Conservation (phyloP, 2,888 invertebrate species). For the Euclidia mi region DNA sequence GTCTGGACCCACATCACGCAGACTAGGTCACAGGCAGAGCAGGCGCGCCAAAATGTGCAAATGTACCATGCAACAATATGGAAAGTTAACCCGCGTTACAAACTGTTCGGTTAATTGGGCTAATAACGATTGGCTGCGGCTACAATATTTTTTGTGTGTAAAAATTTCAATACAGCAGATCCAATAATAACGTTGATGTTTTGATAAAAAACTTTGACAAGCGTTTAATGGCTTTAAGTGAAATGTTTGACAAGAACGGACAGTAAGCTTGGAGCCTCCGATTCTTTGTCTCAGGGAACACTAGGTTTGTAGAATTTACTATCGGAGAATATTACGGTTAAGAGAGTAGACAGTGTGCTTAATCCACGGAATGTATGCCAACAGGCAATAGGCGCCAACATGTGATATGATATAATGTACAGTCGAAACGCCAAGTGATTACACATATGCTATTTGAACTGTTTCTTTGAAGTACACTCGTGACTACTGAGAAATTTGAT, state of each 20-base stretch:
- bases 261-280: constrained; percentile 59
- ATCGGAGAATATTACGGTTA: constrained; percentile 74
- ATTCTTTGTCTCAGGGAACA: constrained; percentile 64
- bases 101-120: constrained; percentile 49
- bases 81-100: constrained; percentile 43
- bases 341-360: constrained; percentile 63
- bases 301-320: constrained; percentile 57
- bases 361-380: constrained; percentile 71
- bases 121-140: constrained; percentile 50
- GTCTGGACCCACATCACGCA: constrained; percentile 19
- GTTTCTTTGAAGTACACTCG: constrained; percentile 1
- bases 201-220: constrained; percentile 53
- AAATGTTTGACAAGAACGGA: constrained; percentile 60
- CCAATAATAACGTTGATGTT: constrained; percentile 51
- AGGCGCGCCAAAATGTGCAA: constrained; percentile 25
- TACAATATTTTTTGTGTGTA: constrained; percentile 42
- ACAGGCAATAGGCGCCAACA: constrained; percentile 59
- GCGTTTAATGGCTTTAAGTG: constrained; percentile 50
- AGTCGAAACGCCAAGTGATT: constrained; percentile 49
- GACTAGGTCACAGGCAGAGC: constrained; percentile 19
- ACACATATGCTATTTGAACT: constrained; percentile 4
- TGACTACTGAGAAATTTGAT: too few species aligned
- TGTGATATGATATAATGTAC: constrained; percentile 66
- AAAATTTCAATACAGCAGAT: constrained; percentile 39
- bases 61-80: constrained; percentile 29